These are phyloP conservation scores for Distichodus sexfasciatus DNA, from an alignment of 2,797 vertebrate genomes.

Conservation along the genomic window DNA sequence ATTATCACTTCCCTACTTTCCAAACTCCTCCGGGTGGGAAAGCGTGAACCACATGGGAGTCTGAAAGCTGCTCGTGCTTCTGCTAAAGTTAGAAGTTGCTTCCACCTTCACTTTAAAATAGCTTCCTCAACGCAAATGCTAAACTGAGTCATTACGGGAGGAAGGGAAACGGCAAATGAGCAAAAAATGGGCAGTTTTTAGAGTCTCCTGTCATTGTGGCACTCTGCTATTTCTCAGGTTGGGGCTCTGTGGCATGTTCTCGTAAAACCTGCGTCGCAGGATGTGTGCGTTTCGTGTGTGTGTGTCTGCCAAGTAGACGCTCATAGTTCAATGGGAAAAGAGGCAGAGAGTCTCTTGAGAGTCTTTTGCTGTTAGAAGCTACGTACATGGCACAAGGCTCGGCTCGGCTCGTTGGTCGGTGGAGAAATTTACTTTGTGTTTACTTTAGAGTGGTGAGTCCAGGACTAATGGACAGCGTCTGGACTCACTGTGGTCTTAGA, in stretches of 20 bases:
- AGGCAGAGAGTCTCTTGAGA: slow-evolving; percentile 56
- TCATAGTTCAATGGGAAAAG: slow-evolving; percentile 59
- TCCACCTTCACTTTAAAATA: not conserved
- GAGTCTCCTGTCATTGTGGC: not conserved
- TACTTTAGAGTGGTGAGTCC: slow-evolving; percentile 48
- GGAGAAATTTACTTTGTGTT: slow-evolving; percentile 56
- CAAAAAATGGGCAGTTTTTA: not conserved
- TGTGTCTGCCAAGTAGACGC: no score
- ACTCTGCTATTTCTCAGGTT: not conserved
- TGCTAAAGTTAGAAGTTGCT: slow-evolving; percentile 10
- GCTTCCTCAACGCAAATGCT: not conserved
- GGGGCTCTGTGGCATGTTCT: not conserved
- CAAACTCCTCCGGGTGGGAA: slow-evolving; percentile 26
- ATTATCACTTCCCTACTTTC: slow-evolving; percentile 62
- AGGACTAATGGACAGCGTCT: slow-evolving; percentile 26
- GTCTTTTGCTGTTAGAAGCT: slow-evolving; percentile 55
- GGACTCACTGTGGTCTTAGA: slow-evolving; percentile 23
- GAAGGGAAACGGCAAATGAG: not conserved
- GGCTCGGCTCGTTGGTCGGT: slow-evolving; percentile 46
- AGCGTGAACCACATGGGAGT: slow-evolving; percentile 48
- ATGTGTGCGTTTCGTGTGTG: no score
- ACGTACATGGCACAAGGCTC: slow-evolving; percentile 59
- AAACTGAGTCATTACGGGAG: not conserved
- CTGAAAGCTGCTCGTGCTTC: slow-evolving; percentile 17
- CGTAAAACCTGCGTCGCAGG: slow-evolving; percentile 11